Percentiles rank a stretch among this genome's conserved stretches.
Evolutionary conservation across 2,113 vertebrate species (phyloP).

Genomic region (Typhlomys cinereus): DNA sequence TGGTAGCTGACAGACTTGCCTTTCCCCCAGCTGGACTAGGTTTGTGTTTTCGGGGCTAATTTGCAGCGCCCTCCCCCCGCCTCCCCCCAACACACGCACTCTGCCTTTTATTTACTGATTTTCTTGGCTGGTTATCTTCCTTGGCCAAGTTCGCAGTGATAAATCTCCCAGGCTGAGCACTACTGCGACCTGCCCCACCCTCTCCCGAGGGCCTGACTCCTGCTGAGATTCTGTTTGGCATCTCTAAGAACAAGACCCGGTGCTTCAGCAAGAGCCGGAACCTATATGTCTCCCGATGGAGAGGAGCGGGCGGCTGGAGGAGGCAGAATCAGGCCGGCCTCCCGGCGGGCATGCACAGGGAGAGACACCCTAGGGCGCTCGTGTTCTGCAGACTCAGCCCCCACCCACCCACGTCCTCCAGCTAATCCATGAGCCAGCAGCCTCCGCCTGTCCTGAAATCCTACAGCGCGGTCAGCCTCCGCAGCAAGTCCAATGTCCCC

Average conservation of each 20-base stretch:
- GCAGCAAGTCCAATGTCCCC: neutral
- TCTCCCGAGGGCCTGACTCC: neutral
- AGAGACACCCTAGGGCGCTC: neutral
- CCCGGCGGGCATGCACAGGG: neutral
- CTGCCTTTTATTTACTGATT: neutral
- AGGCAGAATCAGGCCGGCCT: neutral
- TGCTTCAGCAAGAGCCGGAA: neutral
- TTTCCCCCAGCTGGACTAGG: neutral
- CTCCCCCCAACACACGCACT: too few species aligned
- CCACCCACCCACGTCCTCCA: rapidly evolving
- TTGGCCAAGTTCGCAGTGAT: neutral
- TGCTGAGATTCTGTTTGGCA: neutral
- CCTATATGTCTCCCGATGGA: neutral
- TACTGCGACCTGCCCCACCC: neutral
- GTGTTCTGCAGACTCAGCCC: neutral
- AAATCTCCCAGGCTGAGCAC: neutral
- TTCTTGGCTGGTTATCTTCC: neutral
- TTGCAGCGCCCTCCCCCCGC: neutral
- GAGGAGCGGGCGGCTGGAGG: neutral
- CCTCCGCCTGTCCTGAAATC: neutral
- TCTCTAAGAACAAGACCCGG: neutral
- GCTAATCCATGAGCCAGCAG: neutral
- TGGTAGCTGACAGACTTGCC: neutral
- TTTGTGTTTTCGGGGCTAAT: neutral
- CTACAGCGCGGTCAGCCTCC: neutral